These are phyloP conservation scores for Spilogale gracilis DNA, from an alignment of 2,113 vertebrate genomes.

Conservation along the genomic window DNA sequence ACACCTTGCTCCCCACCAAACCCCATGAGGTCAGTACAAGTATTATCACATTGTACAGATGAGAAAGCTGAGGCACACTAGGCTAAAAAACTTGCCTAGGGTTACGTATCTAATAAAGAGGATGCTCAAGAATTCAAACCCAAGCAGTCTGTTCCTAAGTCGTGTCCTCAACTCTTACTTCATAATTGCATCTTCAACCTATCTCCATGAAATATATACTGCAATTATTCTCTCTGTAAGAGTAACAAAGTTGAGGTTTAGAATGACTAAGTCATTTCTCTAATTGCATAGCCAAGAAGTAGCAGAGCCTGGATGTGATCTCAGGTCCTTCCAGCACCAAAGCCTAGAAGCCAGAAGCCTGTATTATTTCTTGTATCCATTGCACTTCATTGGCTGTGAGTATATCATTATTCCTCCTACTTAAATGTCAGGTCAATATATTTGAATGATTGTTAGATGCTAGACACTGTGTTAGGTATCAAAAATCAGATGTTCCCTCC, in stretches of 20 bases:
- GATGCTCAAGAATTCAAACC: background rate
- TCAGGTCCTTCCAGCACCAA: background rate
- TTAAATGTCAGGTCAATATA: background rate
- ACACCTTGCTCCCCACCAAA: background rate
- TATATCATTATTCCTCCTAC: background rate
- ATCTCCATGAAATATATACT: background rate
- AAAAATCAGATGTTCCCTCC: background rate
- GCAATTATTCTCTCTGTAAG: background rate
- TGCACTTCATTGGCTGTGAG: background rate
- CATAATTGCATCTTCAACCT: background rate
- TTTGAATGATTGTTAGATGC: background rate
- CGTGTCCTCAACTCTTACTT: background rate
- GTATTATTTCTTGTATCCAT: background rate
- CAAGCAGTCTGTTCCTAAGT: background rate
- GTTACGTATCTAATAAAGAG: background rate
- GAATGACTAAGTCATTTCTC: background rate
- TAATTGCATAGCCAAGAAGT: background rate
- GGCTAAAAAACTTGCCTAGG: background rate
- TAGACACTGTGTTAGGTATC: background rate
- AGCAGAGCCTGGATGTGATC: background rate
- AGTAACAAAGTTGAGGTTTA: background rate
- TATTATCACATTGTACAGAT: slow-evolving; percentile 10
- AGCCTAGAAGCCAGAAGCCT: background rate
- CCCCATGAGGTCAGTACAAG: background rate
- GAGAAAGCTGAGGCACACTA: background rate